A percentile compares a stretch with the other conserved stretches of the same genome.
These are phyloP conservation scores for Tiliqua scincoides DNA, from an alignment of 2,113 vertebrate species.

Conservation along the genomic window DNA sequence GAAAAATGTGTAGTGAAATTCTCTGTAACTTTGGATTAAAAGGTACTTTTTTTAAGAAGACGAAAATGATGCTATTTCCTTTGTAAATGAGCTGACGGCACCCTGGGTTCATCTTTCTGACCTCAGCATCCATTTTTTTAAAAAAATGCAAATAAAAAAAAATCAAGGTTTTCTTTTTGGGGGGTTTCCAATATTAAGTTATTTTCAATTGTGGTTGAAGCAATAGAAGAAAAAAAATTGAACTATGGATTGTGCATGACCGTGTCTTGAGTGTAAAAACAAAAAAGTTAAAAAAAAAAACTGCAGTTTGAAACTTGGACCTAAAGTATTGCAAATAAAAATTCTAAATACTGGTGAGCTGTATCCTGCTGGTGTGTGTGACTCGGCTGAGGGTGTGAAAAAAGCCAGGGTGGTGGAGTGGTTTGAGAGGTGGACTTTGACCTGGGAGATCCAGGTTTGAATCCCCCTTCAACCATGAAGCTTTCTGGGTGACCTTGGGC, in stretches of 20 bases:
- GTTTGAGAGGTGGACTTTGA: too few species aligned
- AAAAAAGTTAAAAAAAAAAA: slow-evolving; percentile 61
- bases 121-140: slow-evolving; percentile 82
- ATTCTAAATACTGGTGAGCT: slow-evolving; percentile 71
- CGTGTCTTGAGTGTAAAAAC: slow-evolving; percentile 99
- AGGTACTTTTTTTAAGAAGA: slow-evolving; percentile 87
- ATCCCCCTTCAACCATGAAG: too few species aligned
- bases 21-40: slow-evolving; percentile 94
- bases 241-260: slow-evolving; percentile 99
- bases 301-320: slow-evolving; percentile 96
- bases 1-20: slow-evolving; percentile 87
- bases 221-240: slow-evolving; percentile 98
- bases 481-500: too few species aligned
- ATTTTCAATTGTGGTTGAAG: slow-evolving; percentile 99
- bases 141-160: slow-evolving; percentile 46
- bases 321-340: slow-evolving; percentile 90
- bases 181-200: slow-evolving; percentile 87
- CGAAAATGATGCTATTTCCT: slow-evolving; percentile 86
- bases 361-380: not conserved
- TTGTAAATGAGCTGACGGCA: slow-evolving; percentile 87
- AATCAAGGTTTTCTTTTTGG: slow-evolving; percentile 58
- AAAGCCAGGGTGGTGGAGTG: too few species aligned
- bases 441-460: too few species aligned
- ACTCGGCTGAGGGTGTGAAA: too few species aligned
- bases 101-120: slow-evolving; percentile 79